Conservation (phyloP, 2,888 invertebrate genomes). For the Saturnia pavonia region DNA sequence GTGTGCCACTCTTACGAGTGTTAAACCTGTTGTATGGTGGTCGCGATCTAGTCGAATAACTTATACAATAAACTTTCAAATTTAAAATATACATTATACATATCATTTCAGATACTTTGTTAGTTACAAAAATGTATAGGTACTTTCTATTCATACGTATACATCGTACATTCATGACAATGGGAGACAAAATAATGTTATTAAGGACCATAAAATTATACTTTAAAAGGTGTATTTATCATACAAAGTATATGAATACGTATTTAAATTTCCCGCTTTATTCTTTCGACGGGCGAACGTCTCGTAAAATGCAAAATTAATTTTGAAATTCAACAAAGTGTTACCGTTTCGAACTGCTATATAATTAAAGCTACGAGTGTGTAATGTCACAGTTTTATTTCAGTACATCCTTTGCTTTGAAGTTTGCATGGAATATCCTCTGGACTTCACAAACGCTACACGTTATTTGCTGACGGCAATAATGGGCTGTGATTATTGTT, state of each 20-base stretch:
- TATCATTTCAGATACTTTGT: too few species aligned
- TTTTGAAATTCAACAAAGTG: slow-evolving; percentile 37
- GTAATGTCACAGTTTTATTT: slow-evolving; percentile 58
- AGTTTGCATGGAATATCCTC: slow-evolving; percentile 50
- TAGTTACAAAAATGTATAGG: neutral
- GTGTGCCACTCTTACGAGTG: too few species aligned
- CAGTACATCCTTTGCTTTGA: slow-evolving; percentile 43
- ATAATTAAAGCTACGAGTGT: slow-evolving; percentile 54
- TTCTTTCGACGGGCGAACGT: slow-evolving; percentile 28
- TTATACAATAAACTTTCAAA: too few species aligned
- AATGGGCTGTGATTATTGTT: slow-evolving; percentile 29
- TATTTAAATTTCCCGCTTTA: slow-evolving; percentile 14
- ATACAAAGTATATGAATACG: slow-evolving; percentile 16
- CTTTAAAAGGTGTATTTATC: slow-evolving; percentile 19
- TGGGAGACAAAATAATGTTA: slow-evolving; percentile 9
- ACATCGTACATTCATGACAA: slow-evolving; percentile 14
- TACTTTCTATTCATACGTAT: neutral
- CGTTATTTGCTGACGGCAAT: slow-evolving; percentile 26
- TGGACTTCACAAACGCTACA: slow-evolving; percentile 40
- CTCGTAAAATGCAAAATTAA: slow-evolving; percentile 46
- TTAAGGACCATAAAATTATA: slow-evolving; percentile 19
- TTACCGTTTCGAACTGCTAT: slow-evolving; percentile 36
- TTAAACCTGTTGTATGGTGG: too few species aligned
- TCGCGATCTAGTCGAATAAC: too few species aligned
- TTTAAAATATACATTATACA: neutral